Evolutionary conservation across 2,113 vertebrate species (phyloP).

Genomic region (Campylomormyrus numenius): DNA sequence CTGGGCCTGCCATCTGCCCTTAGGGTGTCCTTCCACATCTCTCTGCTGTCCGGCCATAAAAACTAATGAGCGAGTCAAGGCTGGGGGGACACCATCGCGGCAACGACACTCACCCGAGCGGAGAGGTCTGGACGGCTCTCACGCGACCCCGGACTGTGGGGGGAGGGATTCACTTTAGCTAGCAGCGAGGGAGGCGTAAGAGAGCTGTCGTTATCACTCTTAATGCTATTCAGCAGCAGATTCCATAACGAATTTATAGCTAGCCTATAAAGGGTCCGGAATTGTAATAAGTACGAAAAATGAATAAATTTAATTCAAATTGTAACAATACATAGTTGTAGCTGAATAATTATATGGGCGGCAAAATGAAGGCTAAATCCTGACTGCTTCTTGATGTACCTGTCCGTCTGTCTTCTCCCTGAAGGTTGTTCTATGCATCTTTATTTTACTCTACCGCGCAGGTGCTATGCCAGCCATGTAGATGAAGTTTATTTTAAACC

Average conservation of each 20-base stretch:
- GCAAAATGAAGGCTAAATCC: background rate
- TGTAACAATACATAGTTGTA: background rate
- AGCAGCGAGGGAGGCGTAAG: background rate
- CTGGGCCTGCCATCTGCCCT: background rate
- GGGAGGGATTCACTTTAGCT: background rate
- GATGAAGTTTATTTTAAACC: background rate
- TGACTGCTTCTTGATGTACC: background rate
- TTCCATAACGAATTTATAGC: background rate
- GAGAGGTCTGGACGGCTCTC: background rate
- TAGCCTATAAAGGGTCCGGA: background rate
- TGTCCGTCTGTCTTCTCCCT: background rate
- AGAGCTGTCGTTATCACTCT: background rate
- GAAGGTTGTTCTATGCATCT: background rate
- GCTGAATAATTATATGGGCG: background rate
- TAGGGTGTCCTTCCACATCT: background rate
- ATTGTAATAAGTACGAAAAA: background rate
- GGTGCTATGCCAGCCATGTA: background rate
- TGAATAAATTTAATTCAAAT: background rate
- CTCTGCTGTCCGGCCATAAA: background rate
- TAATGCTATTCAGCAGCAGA: background rate
- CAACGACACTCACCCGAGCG: background rate
- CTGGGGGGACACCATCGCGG: background rate
- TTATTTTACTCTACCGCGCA: background rate
- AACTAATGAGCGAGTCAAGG: background rate
- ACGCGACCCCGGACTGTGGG: background rate